Evolutionary conservation across 1,140 invertebrate species (phyloP).

Genomic region (Drosophila gunungcola): DNA sequence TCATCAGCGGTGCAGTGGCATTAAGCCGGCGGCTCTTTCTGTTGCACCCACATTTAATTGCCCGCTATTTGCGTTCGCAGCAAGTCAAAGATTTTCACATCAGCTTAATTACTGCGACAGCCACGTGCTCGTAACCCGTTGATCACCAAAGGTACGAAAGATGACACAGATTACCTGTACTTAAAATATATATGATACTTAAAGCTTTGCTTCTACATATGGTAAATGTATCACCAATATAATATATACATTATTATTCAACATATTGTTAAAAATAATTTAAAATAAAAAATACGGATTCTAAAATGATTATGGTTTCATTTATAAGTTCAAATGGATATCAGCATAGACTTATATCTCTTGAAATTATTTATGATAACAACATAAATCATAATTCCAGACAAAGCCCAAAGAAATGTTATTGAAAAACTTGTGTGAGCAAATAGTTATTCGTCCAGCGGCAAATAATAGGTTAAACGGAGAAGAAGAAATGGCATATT

Average conservation of each 20-base stretch:
- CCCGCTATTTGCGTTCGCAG: constrained; percentile 68
- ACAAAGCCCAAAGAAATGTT: neutral
- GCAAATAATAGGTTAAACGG: constrained; percentile 1
- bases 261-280: no score
- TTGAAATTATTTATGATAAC: no score
- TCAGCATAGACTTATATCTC: no score
- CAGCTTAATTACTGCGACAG: constrained; percentile 62
- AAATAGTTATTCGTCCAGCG: neutral
- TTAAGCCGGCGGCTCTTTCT: constrained; percentile 54
- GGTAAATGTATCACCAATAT: no score
- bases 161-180: neutral
- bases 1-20: constrained; percentile 12
- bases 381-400: neutral
- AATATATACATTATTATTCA: no score
- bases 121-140: constrained; percentile 2
- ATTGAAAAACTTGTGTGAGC: neutral
- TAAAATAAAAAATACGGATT: no score
- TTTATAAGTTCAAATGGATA: no score
- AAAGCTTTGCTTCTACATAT: no score
- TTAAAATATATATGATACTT: neutral
- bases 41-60: constrained; percentile 64
- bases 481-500: neutral
- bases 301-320: no score
- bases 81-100: constrained; percentile 73
- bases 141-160: neutral